Evolutionary conservation across 2,113 vertebrate species (phyloP).

Genomic region (Heterotilapia buettikoferi): DNA sequence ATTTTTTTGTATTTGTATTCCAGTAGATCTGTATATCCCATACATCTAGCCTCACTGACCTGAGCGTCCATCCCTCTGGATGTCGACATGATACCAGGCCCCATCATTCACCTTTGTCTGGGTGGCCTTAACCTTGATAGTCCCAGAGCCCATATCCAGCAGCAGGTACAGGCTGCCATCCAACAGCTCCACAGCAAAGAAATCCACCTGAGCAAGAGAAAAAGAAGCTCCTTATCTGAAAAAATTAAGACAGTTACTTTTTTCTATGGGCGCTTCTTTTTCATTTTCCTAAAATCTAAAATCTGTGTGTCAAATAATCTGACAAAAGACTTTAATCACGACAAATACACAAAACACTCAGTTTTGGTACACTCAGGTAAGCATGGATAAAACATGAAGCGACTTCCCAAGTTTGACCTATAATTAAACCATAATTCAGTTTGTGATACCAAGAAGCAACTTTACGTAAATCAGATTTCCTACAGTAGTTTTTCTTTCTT

Average conservation of each 20-base stretch:
- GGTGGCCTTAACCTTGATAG: slow-evolving; percentile 97
- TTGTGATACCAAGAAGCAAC: background rate
- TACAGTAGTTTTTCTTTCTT: background rate
- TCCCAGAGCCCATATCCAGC: slow-evolving; percentile 97
- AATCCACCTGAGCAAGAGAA: slow-evolving; percentile 78
- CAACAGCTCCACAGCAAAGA: slow-evolving; percentile 95
- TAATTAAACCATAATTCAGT: background rate
- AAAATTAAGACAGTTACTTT: background rate
- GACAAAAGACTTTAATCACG: background rate
- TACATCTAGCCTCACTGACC: slow-evolving; percentile 67
- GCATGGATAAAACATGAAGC: background rate
- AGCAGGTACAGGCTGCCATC: slow-evolving; percentile 94
- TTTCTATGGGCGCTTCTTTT: background rate
- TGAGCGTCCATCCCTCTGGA: slow-evolving; percentile 94
- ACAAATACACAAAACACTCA: background rate
- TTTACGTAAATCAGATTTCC: background rate
- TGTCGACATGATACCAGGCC: slow-evolving; percentile 98
- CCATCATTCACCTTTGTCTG: slow-evolving; percentile 97
- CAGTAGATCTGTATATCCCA: background rate
- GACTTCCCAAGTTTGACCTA: background rate
- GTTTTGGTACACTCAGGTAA: background rate
- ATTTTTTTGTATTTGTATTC: background rate
- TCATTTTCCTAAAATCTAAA: background rate
- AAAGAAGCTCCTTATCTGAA: background rate
- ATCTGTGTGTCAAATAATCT: background rate